phyloP scores from a whole-genome alignment of 2,888 invertebrate species.

The Agonopterix subpropinquella region DNA sequence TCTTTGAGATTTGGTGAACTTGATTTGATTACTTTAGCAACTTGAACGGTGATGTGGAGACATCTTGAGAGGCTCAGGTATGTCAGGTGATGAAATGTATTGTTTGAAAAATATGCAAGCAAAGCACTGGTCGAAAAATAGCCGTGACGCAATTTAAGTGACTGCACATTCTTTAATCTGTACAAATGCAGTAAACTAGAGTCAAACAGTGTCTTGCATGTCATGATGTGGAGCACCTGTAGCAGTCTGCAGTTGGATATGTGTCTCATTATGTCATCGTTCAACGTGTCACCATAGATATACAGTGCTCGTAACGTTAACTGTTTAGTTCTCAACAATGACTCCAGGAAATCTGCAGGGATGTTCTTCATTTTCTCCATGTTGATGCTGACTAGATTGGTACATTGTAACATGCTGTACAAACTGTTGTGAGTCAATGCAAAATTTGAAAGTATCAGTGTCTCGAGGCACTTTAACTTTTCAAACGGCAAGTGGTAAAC shows the following conservation, averaged over 20 bases:
- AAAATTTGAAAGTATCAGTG: conserved; percentile 66
- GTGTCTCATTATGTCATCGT: conserved; percentile 63
- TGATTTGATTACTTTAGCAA: conserved; percentile 62
- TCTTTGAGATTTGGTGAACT: conserved; percentile 68
- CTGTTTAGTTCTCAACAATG: conserved; percentile 58
- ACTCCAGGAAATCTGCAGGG: conserved; percentile 65
- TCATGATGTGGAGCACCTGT: conserved; percentile 67
- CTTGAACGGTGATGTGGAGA: conserved; percentile 66
- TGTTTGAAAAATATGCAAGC: conserved; percentile 65
- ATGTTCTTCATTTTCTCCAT: conserved; percentile 75
- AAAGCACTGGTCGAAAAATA: conserved; percentile 69
- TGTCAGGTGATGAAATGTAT: conserved; percentile 61
- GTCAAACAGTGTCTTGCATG: conserved; percentile 70
- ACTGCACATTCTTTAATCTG: conserved; percentile 60
- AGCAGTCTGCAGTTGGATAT: conserved; percentile 61
- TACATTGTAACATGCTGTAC: conserved; percentile 66
- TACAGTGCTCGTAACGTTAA: conserved; percentile 55
- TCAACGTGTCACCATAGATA: conserved; percentile 69
- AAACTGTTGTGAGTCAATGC: conserved; percentile 64
- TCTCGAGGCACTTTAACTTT: conserved; percentile 58
- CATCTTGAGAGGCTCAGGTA: conserved; percentile 68
- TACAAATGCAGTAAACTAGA: conserved; percentile 65
- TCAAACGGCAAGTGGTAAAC: conserved; percentile 70
- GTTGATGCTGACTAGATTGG: conserved; percentile 64
- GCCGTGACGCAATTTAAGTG: conserved; percentile 68